Conservation (phyloP, 2,888 invertebrate species). For the Dolomedes plantarius region DNA sequence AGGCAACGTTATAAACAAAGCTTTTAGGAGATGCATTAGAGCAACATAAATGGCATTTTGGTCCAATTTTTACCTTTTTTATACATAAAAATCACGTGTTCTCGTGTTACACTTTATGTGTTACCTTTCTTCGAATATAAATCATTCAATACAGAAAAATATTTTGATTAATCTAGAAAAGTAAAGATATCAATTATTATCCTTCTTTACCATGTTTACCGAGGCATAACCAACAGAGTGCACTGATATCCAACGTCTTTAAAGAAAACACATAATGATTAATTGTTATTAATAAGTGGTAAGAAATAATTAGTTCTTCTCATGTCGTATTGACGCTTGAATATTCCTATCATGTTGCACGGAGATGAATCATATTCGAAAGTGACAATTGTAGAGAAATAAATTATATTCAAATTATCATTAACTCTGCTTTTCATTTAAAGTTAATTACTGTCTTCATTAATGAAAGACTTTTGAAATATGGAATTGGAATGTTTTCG, state of each 20-base stretch:
- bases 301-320: conserved; percentile 4
- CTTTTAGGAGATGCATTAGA: too few species aligned
- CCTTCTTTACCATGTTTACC: too few species aligned
- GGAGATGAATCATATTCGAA: not conserved
- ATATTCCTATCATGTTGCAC: not conserved
- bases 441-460: not conserved
- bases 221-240: too few species aligned
- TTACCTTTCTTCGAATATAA: not conserved
- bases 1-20: too few species aligned
- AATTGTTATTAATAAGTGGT: not conserved
- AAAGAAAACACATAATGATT: not conserved
- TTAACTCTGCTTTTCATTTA: not conserved
- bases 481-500: not conserved
- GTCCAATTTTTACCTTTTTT: too few species aligned
- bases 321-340: not conserved
- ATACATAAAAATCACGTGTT: not conserved
- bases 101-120: not conserved
- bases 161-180: not conserved
- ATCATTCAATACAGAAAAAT: not conserved
- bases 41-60: too few species aligned
- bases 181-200: not conserved
- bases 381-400: not conserved
- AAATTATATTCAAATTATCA: conserved; percentile 7
- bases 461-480: conserved; percentile 2
- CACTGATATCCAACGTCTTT: not conserved